Evolutionary conservation across 2,113 vertebrate species (phyloP).

Genomic region (Corvus cornix): DNA sequence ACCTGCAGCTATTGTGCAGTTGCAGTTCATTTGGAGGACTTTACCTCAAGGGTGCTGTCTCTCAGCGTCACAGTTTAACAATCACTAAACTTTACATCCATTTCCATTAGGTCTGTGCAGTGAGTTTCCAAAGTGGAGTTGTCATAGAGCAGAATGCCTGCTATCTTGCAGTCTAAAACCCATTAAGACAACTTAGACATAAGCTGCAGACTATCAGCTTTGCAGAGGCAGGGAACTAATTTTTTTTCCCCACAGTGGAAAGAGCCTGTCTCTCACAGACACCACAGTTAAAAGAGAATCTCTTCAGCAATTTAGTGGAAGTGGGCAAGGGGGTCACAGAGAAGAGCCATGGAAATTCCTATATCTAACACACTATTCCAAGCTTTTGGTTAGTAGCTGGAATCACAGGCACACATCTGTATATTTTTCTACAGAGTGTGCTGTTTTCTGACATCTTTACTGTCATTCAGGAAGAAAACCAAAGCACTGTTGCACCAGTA

Average conservation of each 20-base stretch:
- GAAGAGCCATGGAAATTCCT: not conserved
- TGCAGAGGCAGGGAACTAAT: constrained; percentile 15
- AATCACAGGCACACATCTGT: not conserved
- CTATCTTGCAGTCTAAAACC: constrained; percentile 39
- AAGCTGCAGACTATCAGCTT: constrained; percentile 27
- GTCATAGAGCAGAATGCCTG: constrained; percentile 52
- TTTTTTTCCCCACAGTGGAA: not conserved
- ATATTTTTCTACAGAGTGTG: not conserved
- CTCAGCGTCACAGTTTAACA: constrained; percentile 36
- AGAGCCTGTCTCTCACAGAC: not conserved
- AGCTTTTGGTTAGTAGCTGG: not conserved
- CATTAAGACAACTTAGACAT: constrained; percentile 48
- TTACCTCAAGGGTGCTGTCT: constrained; percentile 51
- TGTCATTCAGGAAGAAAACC: not conserved
- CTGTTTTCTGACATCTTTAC: not conserved
- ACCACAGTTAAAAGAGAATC: not conserved
- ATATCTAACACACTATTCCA: not conserved
- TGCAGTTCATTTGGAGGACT: constrained; percentile 62
- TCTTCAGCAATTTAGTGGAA: not conserved
- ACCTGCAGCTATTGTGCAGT: constrained; percentile 26
- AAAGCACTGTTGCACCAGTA: not conserved
- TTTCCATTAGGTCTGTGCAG: constrained; percentile 49
- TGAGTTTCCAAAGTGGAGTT: constrained; percentile 31
- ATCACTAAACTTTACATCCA: constrained; percentile 43
- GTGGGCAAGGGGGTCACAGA: fast-evolving